A percentile compares a stretch with the other conserved stretches of the same genome.
Conservation (phyloP, 1,140 invertebrate genomes). For the Drosophila navojoa region DNA sequence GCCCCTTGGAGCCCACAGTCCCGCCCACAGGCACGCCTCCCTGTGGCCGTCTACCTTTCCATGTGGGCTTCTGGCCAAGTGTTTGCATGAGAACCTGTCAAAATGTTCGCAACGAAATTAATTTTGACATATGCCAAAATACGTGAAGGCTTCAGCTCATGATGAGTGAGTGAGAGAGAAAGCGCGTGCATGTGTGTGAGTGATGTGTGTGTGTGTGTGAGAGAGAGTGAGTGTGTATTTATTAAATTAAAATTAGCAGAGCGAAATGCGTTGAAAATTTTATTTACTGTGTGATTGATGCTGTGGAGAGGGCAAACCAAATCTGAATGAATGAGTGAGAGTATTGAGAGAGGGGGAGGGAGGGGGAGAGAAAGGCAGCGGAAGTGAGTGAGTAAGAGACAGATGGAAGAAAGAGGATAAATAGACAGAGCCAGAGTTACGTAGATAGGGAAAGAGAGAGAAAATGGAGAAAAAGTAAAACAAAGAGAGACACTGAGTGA, state of each 20-base stretch:
- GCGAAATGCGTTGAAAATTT: slow-evolving; percentile 14
- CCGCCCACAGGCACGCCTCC: not conserved
- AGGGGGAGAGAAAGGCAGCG: no score
- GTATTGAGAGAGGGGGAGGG: no score
- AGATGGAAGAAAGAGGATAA: no score
- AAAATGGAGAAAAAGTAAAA: no score
- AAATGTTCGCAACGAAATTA: slow-evolving; percentile 75
- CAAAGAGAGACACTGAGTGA: no score
- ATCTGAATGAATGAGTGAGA: no score
- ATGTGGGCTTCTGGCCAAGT: slow-evolving; percentile 34
- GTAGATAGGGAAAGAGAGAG: no score
- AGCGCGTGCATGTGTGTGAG: not conserved
- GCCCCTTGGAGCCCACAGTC: not conserved
- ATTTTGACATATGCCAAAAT: slow-evolving; percentile 78
- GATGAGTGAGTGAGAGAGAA: slow-evolving; percentile 1
- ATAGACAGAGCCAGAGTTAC: no score
- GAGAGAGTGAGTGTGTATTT: not conserved
- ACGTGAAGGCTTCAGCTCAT: slow-evolving; percentile 52
- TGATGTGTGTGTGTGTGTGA: not conserved
- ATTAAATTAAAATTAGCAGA: slow-evolving; percentile 31
- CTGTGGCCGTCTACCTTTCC: not conserved
- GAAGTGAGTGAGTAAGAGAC: no score
- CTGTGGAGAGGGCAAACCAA: no score
- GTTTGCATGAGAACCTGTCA: slow-evolving; percentile 73
- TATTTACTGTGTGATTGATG: not conserved